Conservation (phyloP, 2,113 vertebrate species). For the Gavia stellata region DNA sequence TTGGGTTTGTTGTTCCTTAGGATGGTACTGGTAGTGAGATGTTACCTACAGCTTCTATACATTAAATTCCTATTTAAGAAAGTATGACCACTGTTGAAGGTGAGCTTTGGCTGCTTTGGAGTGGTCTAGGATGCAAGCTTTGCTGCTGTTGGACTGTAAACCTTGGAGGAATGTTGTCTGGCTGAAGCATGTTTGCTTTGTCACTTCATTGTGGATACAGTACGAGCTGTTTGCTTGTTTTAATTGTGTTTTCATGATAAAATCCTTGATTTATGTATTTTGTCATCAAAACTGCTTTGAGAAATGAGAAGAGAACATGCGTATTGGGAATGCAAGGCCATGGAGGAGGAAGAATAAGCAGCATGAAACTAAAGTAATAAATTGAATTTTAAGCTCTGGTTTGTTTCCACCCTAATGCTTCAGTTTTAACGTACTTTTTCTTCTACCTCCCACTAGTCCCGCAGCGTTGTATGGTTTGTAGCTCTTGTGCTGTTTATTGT, state of each 20-base stretch:
- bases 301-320: not conserved
- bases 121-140: not conserved
- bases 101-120: not conserved
- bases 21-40: not conserved
- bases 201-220: not conserved
- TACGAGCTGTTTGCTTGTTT: not conserved
- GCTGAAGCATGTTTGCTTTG: not conserved
- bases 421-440: not conserved
- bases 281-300: not conserved
- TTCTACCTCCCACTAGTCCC: not conserved
- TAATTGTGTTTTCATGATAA: not conserved
- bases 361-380: not conserved
- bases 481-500: not conserved
- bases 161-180: not conserved
- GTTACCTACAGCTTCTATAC: not conserved
- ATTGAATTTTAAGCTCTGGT: not conserved
- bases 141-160: not conserved
- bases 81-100: fast-evolving
- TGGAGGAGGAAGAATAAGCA: not conserved
- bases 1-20: not conserved
- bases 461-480: not conserved
- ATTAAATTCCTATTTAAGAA: not conserved
- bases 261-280: not conserved
- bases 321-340: not conserved
- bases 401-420: not conserved